Percentiles rank a stretch among this genome's conserved stretches.
Conservation (phyloP, 2,113 vertebrate genomes). For the Ammodytes marinus region DNA sequence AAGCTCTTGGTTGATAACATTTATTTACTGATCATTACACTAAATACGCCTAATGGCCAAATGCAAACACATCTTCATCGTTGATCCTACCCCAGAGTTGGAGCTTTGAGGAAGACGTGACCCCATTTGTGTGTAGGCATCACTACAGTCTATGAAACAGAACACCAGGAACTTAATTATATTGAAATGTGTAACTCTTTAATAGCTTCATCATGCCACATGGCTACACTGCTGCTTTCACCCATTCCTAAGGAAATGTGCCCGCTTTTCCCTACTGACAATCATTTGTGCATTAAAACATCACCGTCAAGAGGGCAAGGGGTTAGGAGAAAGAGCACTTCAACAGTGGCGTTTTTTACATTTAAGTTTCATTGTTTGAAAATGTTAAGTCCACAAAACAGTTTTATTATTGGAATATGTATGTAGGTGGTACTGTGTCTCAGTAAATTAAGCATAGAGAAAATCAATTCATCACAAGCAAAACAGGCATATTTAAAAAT, state of each 20-base stretch:
- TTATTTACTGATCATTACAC: conserved; percentile 10
- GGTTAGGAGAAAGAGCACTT: background rate
- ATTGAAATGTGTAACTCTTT: background rate
- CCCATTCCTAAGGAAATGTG: conserved; percentile 21
- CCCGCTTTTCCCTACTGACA: background rate
- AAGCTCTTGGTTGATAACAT: background rate
- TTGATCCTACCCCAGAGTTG: background rate
- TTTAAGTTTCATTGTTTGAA: conserved; percentile 46
- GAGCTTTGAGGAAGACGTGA: background rate
- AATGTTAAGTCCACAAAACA: conserved; percentile 54
- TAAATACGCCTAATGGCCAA: background rate
- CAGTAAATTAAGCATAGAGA: conserved; percentile 38
- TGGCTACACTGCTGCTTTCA: background rate
- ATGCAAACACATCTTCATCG: background rate
- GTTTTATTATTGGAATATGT: conserved; percentile 33
- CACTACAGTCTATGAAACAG: background rate
- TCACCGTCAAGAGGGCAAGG: background rate
- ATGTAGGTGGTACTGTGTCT: conserved; percentile 48
- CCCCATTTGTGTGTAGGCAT: background rate
- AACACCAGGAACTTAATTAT: background rate
- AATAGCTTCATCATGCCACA: background rate
- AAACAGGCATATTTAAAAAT: conserved; percentile 40
- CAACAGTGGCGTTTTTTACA: background rate
- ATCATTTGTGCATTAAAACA: background rate
- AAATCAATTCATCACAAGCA: conserved; percentile 57